Base-by-base conservation (phyloP, 2,113 vertebrate genomes). In the Myxocyprinus asiaticus region DNA sequence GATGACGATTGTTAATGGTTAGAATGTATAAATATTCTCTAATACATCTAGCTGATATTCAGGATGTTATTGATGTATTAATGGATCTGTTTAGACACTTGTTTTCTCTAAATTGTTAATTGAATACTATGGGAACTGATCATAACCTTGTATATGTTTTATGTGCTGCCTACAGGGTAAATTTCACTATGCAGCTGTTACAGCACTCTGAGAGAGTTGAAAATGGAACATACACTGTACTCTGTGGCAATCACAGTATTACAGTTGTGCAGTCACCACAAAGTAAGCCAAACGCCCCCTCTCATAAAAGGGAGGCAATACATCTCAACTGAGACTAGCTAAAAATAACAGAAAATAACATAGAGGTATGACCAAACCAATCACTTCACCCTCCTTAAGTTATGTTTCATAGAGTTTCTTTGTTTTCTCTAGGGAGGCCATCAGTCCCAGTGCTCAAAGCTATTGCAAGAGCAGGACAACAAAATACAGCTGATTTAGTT, bases 401-500 rank as follows among this genome's bases (percentile, higher is more conserved):
- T 48, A n/a, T n/a, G 50, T 48, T 72, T 66, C 5, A 9, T n/a
- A 5, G 53, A 9, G n/a, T 3, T n/a, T 44, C 44, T 17, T 70
- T 14, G 9, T 74, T 44, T 66, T 84, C 51, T 78, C 9, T 44
- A 93, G 92, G 48, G 66, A 10, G 17, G 47, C 91, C 90, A 14
- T 86, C 84, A 43, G 87, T 82, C 71, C 92, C 93, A 62, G 56
- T 80, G 15, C 69, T 93, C 2, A 69, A 89, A 14, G 10, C 68
- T 5, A 0, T 0, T 0, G 4, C 6, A 0, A 0, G 6, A 0
- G 0, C 0, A 0, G 0, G 9, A 11, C 48, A 3, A 10, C 4
- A 0, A 0, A 5, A 0, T 0, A 73, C 84, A 0, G 77, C 77
- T 0, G 0, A 0, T 1, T 86, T 94, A 0, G 62, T 61, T 4